These are phyloP conservation scores for Doris montereyensis DNA, from an alignment of 2,888 invertebrate species.

Conservation along the genomic window DNA sequence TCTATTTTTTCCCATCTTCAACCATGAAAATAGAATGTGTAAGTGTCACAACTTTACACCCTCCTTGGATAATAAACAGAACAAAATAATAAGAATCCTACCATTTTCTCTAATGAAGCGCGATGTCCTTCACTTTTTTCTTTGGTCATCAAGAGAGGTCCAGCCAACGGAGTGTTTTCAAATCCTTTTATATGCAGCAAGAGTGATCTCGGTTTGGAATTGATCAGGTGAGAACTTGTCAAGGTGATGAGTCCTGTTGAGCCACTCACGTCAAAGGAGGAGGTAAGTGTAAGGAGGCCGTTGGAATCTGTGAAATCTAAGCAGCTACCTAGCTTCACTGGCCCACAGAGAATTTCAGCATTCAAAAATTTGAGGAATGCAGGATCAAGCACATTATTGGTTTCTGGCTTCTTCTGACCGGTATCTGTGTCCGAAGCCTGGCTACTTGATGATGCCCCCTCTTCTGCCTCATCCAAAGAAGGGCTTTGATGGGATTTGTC, in stretches of 20 bases:
- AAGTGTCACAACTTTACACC: no score
- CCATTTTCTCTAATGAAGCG: slow-evolving; percentile 15
- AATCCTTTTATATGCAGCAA: slow-evolving; percentile 69
- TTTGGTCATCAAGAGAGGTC: slow-evolving; percentile 26
- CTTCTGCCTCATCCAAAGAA: no score
- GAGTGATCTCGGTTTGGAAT: slow-evolving; percentile 68
- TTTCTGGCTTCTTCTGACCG: not conserved
- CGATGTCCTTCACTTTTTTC: slow-evolving; percentile 33
- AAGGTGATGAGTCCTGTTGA: slow-evolving; percentile 88
- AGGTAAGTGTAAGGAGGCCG: slow-evolving; percentile 88
- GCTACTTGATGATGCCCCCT: not conserved
- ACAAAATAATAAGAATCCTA: not conserved
- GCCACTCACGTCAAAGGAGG: no score
- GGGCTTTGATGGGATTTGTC: not conserved
- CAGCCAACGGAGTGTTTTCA: slow-evolving; percentile 44
- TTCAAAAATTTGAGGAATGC: slow-evolving; percentile 90
- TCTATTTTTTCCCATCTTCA: no score
- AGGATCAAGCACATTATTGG: slow-evolving; percentile 55
- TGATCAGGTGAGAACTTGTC: slow-evolving; percentile 81
- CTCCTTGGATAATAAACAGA: no score
- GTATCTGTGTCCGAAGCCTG: not conserved
- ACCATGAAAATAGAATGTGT: no score
- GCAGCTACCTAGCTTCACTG: slow-evolving; percentile 85
- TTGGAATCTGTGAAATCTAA: slow-evolving; percentile 88
- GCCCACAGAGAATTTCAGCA: slow-evolving; percentile 92